Conservation (phyloP, 1,140 invertebrate genomes). For the Heliconius eleuchia region DNA sequence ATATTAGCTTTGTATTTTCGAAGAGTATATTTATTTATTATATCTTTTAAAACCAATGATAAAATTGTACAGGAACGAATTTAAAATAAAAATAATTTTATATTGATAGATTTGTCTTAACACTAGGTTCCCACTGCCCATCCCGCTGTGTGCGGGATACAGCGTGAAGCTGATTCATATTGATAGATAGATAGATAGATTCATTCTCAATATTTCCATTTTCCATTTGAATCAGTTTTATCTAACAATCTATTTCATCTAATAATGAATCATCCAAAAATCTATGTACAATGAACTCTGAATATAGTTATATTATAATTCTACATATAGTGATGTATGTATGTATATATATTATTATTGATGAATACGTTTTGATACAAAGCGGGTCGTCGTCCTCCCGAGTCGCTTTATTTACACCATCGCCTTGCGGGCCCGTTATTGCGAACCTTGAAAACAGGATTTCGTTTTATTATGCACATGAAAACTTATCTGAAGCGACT, state of each 20-base stretch:
- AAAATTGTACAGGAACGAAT: neutral
- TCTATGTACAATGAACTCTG: constrained; percentile 66
- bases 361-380: constrained; percentile 69
- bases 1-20: too few species aligned
- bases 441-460: constrained; percentile 69
- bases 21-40: too few species aligned
- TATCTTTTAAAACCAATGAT: too few species aligned
- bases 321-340: constrained; percentile 59
- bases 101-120: neutral
- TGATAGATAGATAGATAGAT: neutral
- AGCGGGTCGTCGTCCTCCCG: constrained; percentile 70
- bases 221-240: constrained; percentile 28
- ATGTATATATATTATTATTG: constrained; percentile 45
- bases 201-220: constrained; percentile 31
- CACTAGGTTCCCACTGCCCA: too few species aligned
- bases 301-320: constrained; percentile 40
- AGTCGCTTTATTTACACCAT: constrained; percentile 71
- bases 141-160: too few species aligned
- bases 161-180: too few species aligned
- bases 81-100: neutral
- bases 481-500: constrained; percentile 43
- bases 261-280: constrained; percentile 63
- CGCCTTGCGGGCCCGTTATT: constrained; percentile 67
- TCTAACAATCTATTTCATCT: constrained; percentile 53
- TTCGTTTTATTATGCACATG: constrained; percentile 51